Conservation (phyloP, 2,888 invertebrate genomes). For the Eupithecia inturbata region DNA sequence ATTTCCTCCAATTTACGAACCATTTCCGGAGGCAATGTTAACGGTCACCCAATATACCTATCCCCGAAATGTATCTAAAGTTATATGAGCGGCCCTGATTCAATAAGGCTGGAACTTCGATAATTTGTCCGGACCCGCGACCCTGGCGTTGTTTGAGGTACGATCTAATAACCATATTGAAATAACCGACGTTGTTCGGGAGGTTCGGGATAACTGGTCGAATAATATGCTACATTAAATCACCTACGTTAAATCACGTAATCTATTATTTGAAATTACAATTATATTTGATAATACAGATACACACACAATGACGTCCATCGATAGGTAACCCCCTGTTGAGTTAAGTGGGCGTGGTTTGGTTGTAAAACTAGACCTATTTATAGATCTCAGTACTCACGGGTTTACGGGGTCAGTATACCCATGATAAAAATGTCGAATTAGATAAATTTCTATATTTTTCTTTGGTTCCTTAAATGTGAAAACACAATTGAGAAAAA, state of each 20-base stretch:
- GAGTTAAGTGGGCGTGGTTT: too few species aligned
- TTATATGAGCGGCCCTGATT: conserved; percentile 7
- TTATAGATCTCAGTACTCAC: too few species aligned
- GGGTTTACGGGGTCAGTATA: too few species aligned
- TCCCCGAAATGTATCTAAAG: neutral
- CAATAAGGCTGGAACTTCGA: conserved; percentile 22
- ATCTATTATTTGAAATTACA: neutral
- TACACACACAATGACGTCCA: too few species aligned
- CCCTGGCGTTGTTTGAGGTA: conserved; percentile 19
- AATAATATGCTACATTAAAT: too few species aligned
- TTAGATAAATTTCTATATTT: too few species aligned
- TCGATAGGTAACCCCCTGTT: too few species aligned
- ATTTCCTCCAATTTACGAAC: neutral
- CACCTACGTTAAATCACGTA: neutral
- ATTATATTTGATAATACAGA: too few species aligned
- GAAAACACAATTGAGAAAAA: too few species aligned
- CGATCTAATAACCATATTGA: conserved; percentile 20
- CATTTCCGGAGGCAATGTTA: neutral
- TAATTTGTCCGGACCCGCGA: conserved; percentile 11
- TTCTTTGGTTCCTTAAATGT: too few species aligned
- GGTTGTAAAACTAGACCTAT: too few species aligned
- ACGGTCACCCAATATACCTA: neutral
- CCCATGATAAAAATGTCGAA: too few species aligned
- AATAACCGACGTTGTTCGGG: conserved; percentile 9
- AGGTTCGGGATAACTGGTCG: neutral